phyloP scores from a whole-genome alignment of 2,797 vertebrate genomes.

The Sorex maritimensis region DNA sequence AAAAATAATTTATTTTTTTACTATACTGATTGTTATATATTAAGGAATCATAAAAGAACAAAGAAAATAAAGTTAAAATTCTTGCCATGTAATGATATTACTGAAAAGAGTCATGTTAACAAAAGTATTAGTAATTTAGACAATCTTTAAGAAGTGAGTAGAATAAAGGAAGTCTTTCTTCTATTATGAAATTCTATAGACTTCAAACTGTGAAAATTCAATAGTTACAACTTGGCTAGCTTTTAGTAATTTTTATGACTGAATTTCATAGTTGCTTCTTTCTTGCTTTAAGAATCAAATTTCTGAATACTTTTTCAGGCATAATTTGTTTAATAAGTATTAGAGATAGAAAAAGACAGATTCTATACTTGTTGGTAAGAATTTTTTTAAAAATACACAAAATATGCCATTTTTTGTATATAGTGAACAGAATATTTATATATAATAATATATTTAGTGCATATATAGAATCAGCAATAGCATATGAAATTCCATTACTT shows the following conservation, averaged over 20 bases:
- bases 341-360: constrained; percentile 6
- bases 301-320: constrained; percentile 49
- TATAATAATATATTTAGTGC: neutral
- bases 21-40: constrained; percentile 55
- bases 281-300: constrained; percentile 64
- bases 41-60: constrained; percentile 73
- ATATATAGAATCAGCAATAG: constrained; percentile 2
- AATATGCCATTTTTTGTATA: neutral
- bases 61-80: constrained; percentile 63
- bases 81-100: constrained; percentile 33
- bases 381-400: constrained; percentile 42
- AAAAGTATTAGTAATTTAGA: constrained; percentile 69
- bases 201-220: constrained; percentile 61
- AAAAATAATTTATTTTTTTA: constrained; percentile 61
- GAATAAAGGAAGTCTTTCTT: constrained; percentile 61
- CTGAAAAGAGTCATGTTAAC: constrained; percentile 56
- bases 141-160: constrained; percentile 49
- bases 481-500: constrained; percentile 53
- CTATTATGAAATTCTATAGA: constrained; percentile 35
- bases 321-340: constrained; percentile 49
- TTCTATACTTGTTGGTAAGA: constrained; percentile 44
- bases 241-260: constrained; percentile 47
- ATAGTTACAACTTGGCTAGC: constrained; percentile 42
- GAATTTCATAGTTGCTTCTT: constrained; percentile 57
- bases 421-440: too few relatives aligned